Evolutionary conservation across 2,113 vertebrate species (phyloP).

Genomic region (Semicossyphus pulcher): DNA sequence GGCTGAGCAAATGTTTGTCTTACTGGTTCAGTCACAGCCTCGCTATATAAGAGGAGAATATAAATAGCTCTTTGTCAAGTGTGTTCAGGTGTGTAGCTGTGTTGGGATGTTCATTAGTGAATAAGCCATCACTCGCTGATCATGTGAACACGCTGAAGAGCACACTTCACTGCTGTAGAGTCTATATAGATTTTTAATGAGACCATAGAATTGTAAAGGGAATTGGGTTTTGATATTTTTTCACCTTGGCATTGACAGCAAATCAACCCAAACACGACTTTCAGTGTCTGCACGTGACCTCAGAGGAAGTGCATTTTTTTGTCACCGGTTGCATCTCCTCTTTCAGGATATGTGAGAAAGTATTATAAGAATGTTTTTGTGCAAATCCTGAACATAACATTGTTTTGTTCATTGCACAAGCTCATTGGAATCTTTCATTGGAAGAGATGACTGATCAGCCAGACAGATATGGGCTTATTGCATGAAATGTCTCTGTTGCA

Average conservation of each 20-base stretch:
- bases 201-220: too few species aligned
- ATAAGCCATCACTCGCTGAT: neutral
- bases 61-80: slow-evolving; percentile 35
- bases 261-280: neutral
- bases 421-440: too few species aligned
- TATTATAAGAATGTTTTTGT: too few species aligned
- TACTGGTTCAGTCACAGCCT: slow-evolving; percentile 11
- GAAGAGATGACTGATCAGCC: too few species aligned
- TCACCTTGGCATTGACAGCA: neutral
- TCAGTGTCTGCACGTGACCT: neutral
- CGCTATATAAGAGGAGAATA: slow-evolving; percentile 22
- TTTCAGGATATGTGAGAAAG: too few species aligned
- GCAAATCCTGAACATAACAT: too few species aligned
- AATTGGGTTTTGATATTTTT: neutral
- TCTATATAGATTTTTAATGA: too few species aligned
- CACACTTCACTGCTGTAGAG: neutral
- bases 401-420: too few species aligned
- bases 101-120: neutral
- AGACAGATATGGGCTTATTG: too few species aligned
- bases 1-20: slow-evolving; percentile 39
- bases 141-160: neutral
- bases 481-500: too few species aligned
- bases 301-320: neutral
- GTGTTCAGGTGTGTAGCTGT: slow-evolving; percentile 34
- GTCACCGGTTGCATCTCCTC: neutral